phyloP scores from a whole-genome alignment of 1,140 invertebrate genomes.

The Leptinotarsa texana region DNA sequence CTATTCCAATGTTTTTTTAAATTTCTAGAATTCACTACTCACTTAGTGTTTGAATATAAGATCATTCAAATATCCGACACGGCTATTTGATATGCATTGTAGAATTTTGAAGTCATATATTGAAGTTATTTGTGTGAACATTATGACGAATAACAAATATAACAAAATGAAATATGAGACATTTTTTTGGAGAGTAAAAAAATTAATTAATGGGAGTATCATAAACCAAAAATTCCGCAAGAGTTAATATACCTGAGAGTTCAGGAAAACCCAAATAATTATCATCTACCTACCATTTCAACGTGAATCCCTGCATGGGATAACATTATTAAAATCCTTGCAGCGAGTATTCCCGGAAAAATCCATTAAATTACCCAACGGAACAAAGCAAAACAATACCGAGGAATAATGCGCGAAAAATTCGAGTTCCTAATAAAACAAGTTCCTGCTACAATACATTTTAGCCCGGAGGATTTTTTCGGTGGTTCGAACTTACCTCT shows the following conservation, averaged over 20 bases:
- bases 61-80: no score
- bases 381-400: slow-evolving; percentile 2
- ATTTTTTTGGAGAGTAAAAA: no score
- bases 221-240: no score
- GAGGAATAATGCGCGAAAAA: neutral
- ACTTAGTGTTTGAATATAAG: no score
- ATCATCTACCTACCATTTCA: neutral
- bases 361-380: neutral
- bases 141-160: no score
- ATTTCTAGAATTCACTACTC: no score
- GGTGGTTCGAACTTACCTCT: neutral
- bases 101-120: no score
- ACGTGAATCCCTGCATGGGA: neutral
- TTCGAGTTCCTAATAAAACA: neutral
- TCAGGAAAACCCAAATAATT: neutral
- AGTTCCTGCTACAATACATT: neutral
- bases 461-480: neutral
- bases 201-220: no score
- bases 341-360: neutral
- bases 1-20: no score
- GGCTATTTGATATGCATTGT: no score
- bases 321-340: neutral
- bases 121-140: no score
- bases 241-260: neutral
- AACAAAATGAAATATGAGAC: no score